These are phyloP conservation scores for Leptonema lineaticorne DNA, from an alignment of 1,140 invertebrate species.

Conservation along the genomic window DNA sequence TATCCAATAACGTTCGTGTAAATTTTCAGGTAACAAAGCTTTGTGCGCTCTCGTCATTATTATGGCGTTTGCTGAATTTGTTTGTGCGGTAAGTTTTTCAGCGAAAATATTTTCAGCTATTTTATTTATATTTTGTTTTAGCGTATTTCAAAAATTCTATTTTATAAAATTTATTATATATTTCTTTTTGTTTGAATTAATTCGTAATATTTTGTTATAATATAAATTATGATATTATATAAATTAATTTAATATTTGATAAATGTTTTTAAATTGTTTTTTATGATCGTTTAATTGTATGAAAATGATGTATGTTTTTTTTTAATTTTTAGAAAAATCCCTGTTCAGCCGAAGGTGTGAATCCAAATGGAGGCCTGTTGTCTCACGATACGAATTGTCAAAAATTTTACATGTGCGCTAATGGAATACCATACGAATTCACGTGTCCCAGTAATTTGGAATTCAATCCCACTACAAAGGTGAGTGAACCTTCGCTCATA, in stretches of 20 bases:
- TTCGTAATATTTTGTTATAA: too few species aligned
- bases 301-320: too few species aligned
- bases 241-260: neutral
- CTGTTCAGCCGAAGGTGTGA: neutral
- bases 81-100: too few species aligned
- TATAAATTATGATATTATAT: neutral
- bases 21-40: neutral
- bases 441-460: slow-evolving; percentile 43
- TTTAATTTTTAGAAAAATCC: neutral
- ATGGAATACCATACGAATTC: slow-evolving; percentile 38
- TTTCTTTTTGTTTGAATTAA: too few species aligned
- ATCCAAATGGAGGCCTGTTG: neutral
- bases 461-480: slow-evolving; percentile 44
- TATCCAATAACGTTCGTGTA: neutral
- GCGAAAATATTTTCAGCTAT: too few species aligned
- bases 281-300: neutral
- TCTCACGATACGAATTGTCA: slow-evolving; percentile 17
- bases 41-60: neutral
- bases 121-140: too few species aligned
- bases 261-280: neutral
- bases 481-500: too few species aligned
- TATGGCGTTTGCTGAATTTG: too few species aligned
- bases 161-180: too few species aligned
- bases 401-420: slow-evolving; percentile 38
- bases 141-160: too few species aligned